These are phyloP conservation scores for Formica aserva DNA, from an alignment of 2,888 invertebrate species.

Conservation along the genomic window DNA sequence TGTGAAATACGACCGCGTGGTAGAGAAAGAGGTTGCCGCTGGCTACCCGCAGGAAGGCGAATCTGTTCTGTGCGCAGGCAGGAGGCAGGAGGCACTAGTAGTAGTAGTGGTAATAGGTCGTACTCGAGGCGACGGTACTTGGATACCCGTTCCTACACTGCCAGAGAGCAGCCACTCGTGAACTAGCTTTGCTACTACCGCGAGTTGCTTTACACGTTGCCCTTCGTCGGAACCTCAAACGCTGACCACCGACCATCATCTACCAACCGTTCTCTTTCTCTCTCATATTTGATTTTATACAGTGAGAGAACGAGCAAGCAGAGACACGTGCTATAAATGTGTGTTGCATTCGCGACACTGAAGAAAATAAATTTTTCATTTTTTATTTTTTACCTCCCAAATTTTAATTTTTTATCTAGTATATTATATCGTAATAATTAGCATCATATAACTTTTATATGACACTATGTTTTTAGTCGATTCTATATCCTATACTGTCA, in stretches of 20 bases:
- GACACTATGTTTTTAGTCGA: background rate
- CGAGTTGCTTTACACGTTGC: conserved; percentile 61
- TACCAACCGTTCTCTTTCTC: conserved; percentile 43
- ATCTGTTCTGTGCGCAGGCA: conserved; percentile 42
- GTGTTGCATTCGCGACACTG: conserved; percentile 20
- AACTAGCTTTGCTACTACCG: conserved; percentile 50
- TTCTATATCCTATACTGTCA: background rate
- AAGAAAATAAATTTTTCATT: background rate
- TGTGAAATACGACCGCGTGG: conserved; percentile 63
- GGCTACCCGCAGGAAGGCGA: conserved; percentile 58
- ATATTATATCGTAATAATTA: conserved; percentile 12
- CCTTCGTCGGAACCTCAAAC: conserved; percentile 54
- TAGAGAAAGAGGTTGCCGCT: conserved; percentile 35
- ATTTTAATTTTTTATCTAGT: background rate
- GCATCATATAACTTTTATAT: background rate
- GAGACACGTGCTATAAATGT: conserved; percentile 42
- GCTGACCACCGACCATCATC: conserved; percentile 51
- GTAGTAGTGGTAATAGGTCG: conserved; percentile 4
- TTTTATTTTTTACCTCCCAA: background rate
- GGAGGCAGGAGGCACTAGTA: background rate
- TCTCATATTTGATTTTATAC: background rate
- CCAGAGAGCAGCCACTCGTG: conserved; percentile 55
- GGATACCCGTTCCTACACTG: conserved; percentile 60
- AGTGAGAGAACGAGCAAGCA: background rate
- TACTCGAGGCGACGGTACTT: conserved; percentile 49